Conservation (phyloP, 2,888 invertebrate species). For the Anodontia alba region DNA sequence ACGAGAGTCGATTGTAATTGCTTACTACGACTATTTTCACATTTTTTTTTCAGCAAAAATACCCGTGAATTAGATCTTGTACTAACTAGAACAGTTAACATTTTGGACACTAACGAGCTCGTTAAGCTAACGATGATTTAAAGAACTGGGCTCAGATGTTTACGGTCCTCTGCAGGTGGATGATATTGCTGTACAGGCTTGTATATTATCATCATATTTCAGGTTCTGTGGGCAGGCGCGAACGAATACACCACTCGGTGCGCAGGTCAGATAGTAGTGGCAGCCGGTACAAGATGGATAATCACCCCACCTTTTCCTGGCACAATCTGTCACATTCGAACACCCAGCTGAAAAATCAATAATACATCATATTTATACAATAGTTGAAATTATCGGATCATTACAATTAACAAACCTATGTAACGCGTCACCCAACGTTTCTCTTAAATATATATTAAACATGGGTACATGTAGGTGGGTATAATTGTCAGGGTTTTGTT, state of each 20-base stretch:
- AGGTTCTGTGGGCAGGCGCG: constrained; percentile 65
- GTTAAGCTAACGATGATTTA: too few relatives aligned
- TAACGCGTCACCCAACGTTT: background rate
- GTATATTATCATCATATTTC: constrained; percentile 66
- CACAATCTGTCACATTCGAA: constrained; percentile 43
- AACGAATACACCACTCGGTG: constrained; percentile 59
- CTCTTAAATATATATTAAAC: too few relatives aligned
- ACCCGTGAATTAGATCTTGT: too few relatives aligned
- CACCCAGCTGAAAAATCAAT: constrained; percentile 61
- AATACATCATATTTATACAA: background rate
- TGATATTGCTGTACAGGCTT: constrained; percentile 61
- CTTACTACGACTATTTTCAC: too few relatives aligned
- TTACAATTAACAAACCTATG: background rate
- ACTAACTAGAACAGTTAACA: too few relatives aligned
- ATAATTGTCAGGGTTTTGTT: too few relatives aligned
- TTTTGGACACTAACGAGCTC: too few relatives aligned
- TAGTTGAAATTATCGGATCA: background rate
- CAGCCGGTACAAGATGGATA: constrained; percentile 71
- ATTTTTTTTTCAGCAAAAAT: too few relatives aligned
- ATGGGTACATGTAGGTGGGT: too few relatives aligned
- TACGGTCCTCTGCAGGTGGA: constrained; percentile 67
- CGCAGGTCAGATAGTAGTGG: constrained; percentile 66
- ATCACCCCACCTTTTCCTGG: constrained; percentile 56
- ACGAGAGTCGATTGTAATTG: too few relatives aligned
- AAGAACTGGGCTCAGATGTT: too few relatives aligned